Evolutionary conservation across 2,113 vertebrate species (phyloP).

Genomic region (Chloebia gouldiae): DNA sequence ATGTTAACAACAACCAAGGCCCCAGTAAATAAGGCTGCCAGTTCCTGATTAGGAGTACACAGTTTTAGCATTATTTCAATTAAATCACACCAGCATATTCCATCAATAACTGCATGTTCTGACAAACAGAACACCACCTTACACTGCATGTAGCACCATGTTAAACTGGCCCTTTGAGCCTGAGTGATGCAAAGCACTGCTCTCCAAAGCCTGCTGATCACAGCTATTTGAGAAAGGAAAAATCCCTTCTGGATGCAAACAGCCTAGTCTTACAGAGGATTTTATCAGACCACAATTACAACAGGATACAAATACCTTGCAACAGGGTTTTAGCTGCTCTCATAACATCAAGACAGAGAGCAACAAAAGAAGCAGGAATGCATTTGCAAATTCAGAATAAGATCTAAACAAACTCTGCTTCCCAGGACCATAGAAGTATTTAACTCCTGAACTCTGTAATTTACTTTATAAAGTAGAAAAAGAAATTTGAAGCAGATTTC

Average conservation of each 20-base stretch:
- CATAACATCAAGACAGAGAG: neutral
- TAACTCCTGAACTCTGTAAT: neutral
- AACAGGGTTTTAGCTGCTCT: neutral
- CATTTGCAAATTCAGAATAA: neutral
- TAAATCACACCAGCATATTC: neutral
- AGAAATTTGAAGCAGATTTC: neutral
- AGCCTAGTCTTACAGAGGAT: neutral
- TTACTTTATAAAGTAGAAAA: neutral
- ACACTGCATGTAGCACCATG: accelerated
- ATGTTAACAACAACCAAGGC: neutral
- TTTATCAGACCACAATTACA: neutral
- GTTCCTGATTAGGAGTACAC: neutral
- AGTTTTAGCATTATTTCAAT: neutral
- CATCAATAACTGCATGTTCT: neutral
- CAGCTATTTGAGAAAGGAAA: neutral
- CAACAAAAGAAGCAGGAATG: neutral
- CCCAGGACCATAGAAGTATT: accelerated
- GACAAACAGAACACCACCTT: neutral
- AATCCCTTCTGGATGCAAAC: neutral
- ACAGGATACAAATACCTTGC: neutral
- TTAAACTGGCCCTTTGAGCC: neutral
- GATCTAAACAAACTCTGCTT: neutral
- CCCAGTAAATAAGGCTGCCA: neutral
- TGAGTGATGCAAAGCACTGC: neutral
- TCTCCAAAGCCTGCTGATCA: neutral